Evolutionary conservation across 2,797 vertebrate species (phyloP).

Genomic region (Rhinatrema bivittatum): DNA sequence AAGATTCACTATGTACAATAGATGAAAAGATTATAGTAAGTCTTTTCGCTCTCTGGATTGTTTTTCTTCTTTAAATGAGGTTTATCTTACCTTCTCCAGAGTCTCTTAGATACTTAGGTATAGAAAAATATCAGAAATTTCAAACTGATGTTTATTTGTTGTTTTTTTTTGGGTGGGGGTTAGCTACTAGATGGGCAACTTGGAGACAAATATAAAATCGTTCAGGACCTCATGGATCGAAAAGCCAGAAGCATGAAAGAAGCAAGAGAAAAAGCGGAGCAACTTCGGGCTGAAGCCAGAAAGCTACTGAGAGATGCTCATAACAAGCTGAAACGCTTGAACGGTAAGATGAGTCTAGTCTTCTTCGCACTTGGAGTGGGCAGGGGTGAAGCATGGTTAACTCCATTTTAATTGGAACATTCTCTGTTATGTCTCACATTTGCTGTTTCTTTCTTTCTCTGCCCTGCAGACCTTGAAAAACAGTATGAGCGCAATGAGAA

Average conservation of each 20-base stretch:
- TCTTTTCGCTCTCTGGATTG: too few species aligned
- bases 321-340: conserved; percentile 75
- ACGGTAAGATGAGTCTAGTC: conserved; percentile 55
- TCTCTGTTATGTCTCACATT: too few species aligned
- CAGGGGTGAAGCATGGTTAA: accelerated
- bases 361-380: too few species aligned
- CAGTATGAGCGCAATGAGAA: conserved; percentile 84
- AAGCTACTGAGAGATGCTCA: conserved; percentile 75
- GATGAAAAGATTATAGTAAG: too few species aligned
- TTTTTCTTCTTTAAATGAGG: too few species aligned
- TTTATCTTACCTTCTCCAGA: too few species aligned
- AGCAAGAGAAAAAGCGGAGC: conserved; percentile 78
- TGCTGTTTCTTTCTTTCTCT: neutral
- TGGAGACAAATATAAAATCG: conserved; percentile 78
- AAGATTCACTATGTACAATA: too few species aligned
- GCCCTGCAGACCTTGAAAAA: conserved; percentile 73
- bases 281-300: conserved; percentile 76
- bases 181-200: conserved; percentile 83
- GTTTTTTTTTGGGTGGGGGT: too few species aligned
- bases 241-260: conserved; percentile 74
- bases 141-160: too few species aligned
- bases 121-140: too few species aligned
- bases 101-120: too few species aligned
- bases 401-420: neutral
- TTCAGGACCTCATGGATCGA: conserved; percentile 75